Percentiles rank a stretch among this genome's conserved stretches.
phyloP scores from a whole-genome alignment of 1,140 invertebrate genomes.

The Bombyx mori region DNA sequence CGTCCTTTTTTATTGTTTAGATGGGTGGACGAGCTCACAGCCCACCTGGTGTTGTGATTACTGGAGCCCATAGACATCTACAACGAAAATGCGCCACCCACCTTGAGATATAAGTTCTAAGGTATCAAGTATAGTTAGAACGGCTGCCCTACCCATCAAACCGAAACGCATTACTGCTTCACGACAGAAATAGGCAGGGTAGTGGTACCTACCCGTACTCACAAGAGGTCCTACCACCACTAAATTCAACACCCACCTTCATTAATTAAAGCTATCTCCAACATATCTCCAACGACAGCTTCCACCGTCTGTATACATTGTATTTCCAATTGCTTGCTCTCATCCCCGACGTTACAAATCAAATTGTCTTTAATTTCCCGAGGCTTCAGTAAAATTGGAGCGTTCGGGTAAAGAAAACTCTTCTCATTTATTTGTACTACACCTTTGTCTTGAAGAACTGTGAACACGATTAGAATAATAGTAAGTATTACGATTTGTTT shows the following conservation, averaged over 20 bases:
- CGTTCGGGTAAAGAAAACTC: constrained; percentile 61
- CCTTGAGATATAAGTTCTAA: too few relatives aligned
- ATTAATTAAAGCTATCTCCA: constrained; percentile 61
- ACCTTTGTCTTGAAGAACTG: constrained; percentile 34
- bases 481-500: constrained; percentile 11
- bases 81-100: too few relatives aligned
- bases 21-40: too few relatives aligned
- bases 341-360: constrained; percentile 47
- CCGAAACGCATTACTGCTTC: too few relatives aligned
- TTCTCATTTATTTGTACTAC: constrained; percentile 64
- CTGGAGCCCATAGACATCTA: too few relatives aligned
- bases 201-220: too few relatives aligned
- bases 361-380: constrained; percentile 33
- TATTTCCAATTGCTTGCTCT: constrained; percentile 34
- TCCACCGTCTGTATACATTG: constrained; percentile 59
- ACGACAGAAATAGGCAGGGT: too few relatives aligned
- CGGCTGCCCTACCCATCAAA: too few relatives aligned
- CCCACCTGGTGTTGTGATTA: too few relatives aligned
- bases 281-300: constrained; percentile 30
- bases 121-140: too few relatives aligned
- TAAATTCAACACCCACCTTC: constrained; percentile 39
- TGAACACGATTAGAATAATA: constrained; percentile 17
- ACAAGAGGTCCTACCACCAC: too few relatives aligned
- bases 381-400: constrained; percentile 41
- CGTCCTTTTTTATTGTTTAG: neutral